These are phyloP conservation scores for Lepilemur ruficaudatus DNA, from an alignment of 2,797 vertebrate species.

Conservation along the genomic window DNA sequence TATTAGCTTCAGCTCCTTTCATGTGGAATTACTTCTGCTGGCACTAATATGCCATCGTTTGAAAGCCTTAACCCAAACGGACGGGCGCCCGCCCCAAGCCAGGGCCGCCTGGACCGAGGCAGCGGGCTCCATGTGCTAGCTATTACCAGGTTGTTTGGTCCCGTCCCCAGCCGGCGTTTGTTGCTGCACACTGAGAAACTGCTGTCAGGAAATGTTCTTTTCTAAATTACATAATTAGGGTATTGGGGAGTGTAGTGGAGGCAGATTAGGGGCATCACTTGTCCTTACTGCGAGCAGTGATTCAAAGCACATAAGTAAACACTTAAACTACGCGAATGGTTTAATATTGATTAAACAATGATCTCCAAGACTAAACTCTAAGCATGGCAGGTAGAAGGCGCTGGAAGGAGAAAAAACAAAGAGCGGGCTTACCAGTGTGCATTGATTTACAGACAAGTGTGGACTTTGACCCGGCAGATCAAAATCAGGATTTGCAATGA, in stretches of 20 bases:
- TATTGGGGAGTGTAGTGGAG: constrained; percentile 78
- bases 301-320: constrained; percentile 85
- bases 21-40: constrained; percentile 71
- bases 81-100: constrained; percentile 71
- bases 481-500: constrained; percentile 75
- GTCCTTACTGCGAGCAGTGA: constrained; percentile 78
- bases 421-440: constrained; percentile 48
- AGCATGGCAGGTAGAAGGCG: constrained; percentile 72
- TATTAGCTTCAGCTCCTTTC: constrained; percentile 71
- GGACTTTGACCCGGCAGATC: constrained; percentile 68
- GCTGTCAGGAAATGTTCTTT: constrained; percentile 86
- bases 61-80: constrained; percentile 76
- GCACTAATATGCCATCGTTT: constrained; percentile 72
- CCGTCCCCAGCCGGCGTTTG: constrained; percentile 75
- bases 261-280: constrained; percentile 82
- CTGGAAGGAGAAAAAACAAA: constrained; percentile 75
- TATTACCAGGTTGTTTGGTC: constrained; percentile 84
- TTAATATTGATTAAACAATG: constrained; percentile 82
- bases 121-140: constrained; percentile 84
- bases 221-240: constrained; percentile 86
- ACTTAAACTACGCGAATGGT: constrained; percentile 78
- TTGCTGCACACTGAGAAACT: constrained; percentile 80
- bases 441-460: constrained; percentile 65
- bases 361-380: constrained; percentile 72
- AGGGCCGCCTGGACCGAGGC: constrained; percentile 62